Conservation (phyloP, 1,140 invertebrate genomes). For the Drosophila cardini region DNA sequence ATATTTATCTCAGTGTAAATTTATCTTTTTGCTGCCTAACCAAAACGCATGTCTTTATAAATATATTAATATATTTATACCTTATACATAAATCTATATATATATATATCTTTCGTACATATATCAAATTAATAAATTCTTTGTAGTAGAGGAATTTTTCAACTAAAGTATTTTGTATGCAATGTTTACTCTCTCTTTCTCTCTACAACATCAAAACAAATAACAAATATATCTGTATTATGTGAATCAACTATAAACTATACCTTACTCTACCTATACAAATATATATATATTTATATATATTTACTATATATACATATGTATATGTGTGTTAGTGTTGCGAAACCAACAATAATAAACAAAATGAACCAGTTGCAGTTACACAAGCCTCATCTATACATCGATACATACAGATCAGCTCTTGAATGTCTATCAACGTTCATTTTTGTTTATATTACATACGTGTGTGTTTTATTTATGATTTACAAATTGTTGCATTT, state of each 20-base stretch:
- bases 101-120: constrained; percentile 9
- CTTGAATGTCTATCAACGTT: constrained; percentile 78
- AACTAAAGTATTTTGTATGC: constrained; percentile 80
- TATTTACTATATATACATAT: constrained; percentile 30
- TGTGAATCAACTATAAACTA: constrained; percentile 2
- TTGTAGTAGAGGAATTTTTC: constrained; percentile 77
- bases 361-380: constrained; percentile 71
- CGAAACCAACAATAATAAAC: constrained; percentile 54
- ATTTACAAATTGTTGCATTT: constrained; percentile 83
- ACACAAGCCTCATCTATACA: constrained; percentile 76
- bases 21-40: constrained; percentile 63
- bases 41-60: constrained; percentile 64
- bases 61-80: constrained; percentile 21
- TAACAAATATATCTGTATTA: constrained; percentile 37
- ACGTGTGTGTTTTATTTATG: constrained; percentile 83
- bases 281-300: constrained; percentile 38
- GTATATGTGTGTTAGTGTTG: constrained; percentile 57
- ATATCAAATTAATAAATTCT: constrained; percentile 30
- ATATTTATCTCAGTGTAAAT: constrained; percentile 60
- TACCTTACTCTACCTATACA: constrained; percentile 21
- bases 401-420: constrained; percentile 76
- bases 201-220: constrained; percentile 57
- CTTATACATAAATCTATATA: constrained; percentile 28
- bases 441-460: constrained; percentile 77
- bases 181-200: constrained; percentile 80